phyloP scores from a whole-genome alignment of 2,797 vertebrate genomes.

The Huso huso region DNA sequence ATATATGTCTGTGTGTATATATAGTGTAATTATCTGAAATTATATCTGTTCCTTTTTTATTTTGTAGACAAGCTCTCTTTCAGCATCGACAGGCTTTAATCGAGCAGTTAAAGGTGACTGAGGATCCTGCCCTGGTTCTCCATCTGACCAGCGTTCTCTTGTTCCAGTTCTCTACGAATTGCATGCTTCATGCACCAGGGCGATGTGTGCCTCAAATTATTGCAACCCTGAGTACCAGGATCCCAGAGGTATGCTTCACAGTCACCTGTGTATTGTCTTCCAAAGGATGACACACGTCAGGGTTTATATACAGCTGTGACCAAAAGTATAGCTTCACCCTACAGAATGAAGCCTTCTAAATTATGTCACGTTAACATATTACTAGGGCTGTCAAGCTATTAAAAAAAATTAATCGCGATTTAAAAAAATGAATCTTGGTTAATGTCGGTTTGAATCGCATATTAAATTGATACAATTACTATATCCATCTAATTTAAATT shows the following conservation, averaged over 20 bases:
- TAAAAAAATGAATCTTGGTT: too few species aligned
- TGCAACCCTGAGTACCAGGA: constrained; percentile 65
- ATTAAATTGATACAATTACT: too few species aligned
- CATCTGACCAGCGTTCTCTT: constrained; percentile 84
- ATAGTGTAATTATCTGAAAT: not conserved
- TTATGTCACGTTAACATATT: too few species aligned
- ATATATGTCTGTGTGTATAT: not conserved
- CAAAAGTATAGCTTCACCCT: too few species aligned
- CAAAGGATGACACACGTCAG: too few species aligned
- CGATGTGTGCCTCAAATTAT: constrained; percentile 91
- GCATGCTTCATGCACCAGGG: constrained; percentile 88
- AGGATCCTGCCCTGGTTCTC: constrained; percentile 83
- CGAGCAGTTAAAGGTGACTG: constrained; percentile 82
- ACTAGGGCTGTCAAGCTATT: too few species aligned
- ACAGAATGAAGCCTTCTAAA: too few species aligned
- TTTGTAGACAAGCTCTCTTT: constrained; percentile 63
- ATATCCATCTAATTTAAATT: too few species aligned
- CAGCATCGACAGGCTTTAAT: constrained; percentile 80
- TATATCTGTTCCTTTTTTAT: not conserved
- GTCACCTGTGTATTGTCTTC: too few species aligned
- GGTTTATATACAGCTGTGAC: too few species aligned
- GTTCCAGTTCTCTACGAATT: constrained; percentile 79
- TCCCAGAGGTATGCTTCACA: constrained; percentile 63
- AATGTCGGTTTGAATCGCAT: too few species aligned
- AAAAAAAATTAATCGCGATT: too few species aligned